Evolutionary conservation across 1,140 invertebrate species (phyloP), one percentile per base, ranked within the genome.

Genomic region (Drosophila sp.): DNA sequence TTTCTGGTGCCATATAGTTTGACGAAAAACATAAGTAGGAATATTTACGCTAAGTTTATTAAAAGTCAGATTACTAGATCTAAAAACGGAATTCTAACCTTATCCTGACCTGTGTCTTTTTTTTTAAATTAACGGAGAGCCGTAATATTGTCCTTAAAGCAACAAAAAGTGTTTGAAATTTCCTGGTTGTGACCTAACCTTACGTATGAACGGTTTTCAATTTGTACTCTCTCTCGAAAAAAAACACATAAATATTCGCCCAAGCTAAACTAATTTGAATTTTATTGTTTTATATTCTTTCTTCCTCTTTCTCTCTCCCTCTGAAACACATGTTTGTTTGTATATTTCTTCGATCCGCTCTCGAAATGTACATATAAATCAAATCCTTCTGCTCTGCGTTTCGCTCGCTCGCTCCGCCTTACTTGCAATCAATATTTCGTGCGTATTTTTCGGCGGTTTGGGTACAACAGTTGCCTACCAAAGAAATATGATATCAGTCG

Each of bases 401-500:
- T 44, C 50, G 44, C 67, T 65, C 41, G n/a, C 27, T 30, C 30
- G 41, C 50, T 63, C 6, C 61, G 41, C 35, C n/a, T 29, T 47
- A 11, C 56, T 68, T 55, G 35, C 55, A 33, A 66, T 30, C 44
- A 71, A 65, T 57, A 35, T 58, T 7, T 35, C 23, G n/a, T 44
- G 27, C 17, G 30, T 65, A 44, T 70, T 47, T 58, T 65, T 66
- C 62, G 10, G 29, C 50, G 60, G 25, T 60, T n/a, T 40, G 62
- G 33, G 33, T 35, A 8, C 33, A 35, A 72, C 76, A 92, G 91
- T 76, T 92, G 91, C 80, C 66, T 91, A 68, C 55, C 75, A 60
- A 82, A 89, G 62, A 90, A 80, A 76, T 92, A 92, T 79, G 90
- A 92, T 63, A 73, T 92, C 66, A 73, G 89, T 60, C 90, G 91